These are phyloP conservation scores for Dryas iulia DNA, from an alignment of 1,140 invertebrate species.

Conservation along the genomic window DNA sequence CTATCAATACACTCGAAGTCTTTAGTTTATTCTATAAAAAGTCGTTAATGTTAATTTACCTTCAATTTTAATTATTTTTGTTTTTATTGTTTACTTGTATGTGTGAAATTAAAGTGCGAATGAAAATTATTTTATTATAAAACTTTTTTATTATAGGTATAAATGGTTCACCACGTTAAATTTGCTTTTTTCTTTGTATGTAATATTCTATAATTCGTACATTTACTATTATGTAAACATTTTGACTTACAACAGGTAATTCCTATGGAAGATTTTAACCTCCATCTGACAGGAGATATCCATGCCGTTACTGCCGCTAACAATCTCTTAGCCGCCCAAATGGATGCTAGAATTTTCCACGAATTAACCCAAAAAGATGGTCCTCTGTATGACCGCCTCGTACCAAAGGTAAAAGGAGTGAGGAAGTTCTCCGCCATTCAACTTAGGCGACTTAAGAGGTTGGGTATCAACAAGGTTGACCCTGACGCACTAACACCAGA, in stretches of 20 bases:
- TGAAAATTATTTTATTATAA: too few relatives aligned
- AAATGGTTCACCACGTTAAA: too few relatives aligned
- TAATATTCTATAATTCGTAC: too few relatives aligned
- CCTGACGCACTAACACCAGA: conserved; percentile 89
- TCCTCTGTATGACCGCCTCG: conserved; percentile 91
- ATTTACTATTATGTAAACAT: too few relatives aligned
- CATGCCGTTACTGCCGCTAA: conserved; percentile 99
- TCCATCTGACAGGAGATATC: conserved; percentile 99
- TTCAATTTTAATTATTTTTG: too few relatives aligned
- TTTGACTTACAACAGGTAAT: conserved; percentile 88
- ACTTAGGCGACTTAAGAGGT: conserved; percentile 87
- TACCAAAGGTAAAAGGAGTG: conserved; percentile 84
- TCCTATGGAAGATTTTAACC: conserved; percentile 99
- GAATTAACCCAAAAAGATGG: conserved; percentile 94
- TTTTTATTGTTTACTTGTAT: too few relatives aligned
- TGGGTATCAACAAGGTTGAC: conserved; percentile 94
- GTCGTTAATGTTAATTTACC: too few relatives aligned
- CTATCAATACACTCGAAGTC: neutral
- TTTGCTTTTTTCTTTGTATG: too few relatives aligned
- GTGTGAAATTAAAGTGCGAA: too few relatives aligned
- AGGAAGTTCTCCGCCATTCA: conserved; percentile 93
- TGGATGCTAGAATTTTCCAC: conserved; percentile 98
- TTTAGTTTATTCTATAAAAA: too few relatives aligned
- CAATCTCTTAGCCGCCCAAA: conserved; percentile 96
- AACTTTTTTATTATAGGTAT: too few relatives aligned